Evolutionary conservation across 2,888 invertebrate species (phyloP).

Genomic region (Allophyes oxyacanthae): DNA sequence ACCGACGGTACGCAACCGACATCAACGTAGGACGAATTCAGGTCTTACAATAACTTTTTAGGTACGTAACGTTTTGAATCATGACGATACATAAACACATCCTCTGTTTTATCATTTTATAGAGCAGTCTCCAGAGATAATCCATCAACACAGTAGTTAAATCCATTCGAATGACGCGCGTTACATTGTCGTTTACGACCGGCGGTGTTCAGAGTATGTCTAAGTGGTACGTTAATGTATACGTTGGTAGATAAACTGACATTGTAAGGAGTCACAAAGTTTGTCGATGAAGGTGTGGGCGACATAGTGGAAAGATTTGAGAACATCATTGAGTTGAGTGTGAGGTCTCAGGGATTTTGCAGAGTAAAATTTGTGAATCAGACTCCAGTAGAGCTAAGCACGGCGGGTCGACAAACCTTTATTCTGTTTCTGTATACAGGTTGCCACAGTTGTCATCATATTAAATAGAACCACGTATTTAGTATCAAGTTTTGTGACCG

Average conservation of each 20-base stretch:
- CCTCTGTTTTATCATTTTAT: conserved; percentile 37
- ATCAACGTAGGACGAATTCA: no score
- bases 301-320: conserved; percentile 19
- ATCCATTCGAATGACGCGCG: conserved; percentile 42
- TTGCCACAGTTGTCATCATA: no score
- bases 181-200: conserved; percentile 60
- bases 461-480: no score
- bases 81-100: conserved; percentile 37
- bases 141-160: conserved; percentile 53
- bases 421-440: no score
- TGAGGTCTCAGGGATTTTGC: neutral
- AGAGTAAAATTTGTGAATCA: no score
- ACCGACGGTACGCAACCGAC: no score
- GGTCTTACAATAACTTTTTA: no score
- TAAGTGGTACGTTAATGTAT: conserved; percentile 58
- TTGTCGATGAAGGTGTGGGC: conserved; percentile 54
- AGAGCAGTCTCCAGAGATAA: conserved; percentile 35
- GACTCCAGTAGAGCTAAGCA: no score
- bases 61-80: no score
- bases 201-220: conserved; percentile 23
- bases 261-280: conserved; percentile 54
- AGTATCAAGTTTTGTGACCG: no score
- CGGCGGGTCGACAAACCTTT: no score
- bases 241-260: conserved; percentile 53
- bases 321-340: no score